These are phyloP conservation scores for Thymelicus lineola DNA, from an alignment of 2,888 invertebrate genomes.

Conservation along the genomic window DNA sequence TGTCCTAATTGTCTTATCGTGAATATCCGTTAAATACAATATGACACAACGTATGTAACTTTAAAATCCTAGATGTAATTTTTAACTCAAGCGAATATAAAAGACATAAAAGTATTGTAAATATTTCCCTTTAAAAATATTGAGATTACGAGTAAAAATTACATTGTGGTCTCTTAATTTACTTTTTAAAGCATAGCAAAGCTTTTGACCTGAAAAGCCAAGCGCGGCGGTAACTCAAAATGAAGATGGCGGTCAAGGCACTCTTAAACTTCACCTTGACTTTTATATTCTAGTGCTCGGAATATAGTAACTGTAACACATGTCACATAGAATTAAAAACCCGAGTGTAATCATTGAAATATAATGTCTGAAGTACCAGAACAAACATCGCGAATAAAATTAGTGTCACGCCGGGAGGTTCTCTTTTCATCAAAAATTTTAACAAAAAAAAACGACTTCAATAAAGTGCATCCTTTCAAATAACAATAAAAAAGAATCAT, in stretches of 20 bases:
- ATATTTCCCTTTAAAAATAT: too few species aligned
- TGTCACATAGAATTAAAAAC: not conserved
- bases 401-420: too few species aligned
- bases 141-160: too few species aligned
- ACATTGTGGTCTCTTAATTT: conserved; percentile 1
- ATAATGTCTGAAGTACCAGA: too few species aligned
- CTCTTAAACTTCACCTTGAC: conserved; percentile 26
- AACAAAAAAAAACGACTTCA: too few species aligned
- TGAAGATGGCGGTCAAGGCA: conserved; percentile 6
- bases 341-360: not conserved
- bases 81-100: conserved; percentile 16
- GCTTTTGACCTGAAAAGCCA: conserved; percentile 25
- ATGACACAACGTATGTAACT: too few species aligned
- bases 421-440: too few species aligned
- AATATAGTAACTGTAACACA: not conserved
- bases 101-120: conserved; percentile 3
- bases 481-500: too few species aligned
- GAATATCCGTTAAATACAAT: too few species aligned
- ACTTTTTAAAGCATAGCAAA: conserved; percentile 24
- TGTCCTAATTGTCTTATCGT: too few species aligned
- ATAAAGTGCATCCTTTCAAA: too few species aligned
- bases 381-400: too few species aligned
- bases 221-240: conserved; percentile 5
- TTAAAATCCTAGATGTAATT: not conserved
- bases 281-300: not conserved